phyloP scores from a whole-genome alignment of 2,113 vertebrate species.

The Tupaia tana region DNA sequence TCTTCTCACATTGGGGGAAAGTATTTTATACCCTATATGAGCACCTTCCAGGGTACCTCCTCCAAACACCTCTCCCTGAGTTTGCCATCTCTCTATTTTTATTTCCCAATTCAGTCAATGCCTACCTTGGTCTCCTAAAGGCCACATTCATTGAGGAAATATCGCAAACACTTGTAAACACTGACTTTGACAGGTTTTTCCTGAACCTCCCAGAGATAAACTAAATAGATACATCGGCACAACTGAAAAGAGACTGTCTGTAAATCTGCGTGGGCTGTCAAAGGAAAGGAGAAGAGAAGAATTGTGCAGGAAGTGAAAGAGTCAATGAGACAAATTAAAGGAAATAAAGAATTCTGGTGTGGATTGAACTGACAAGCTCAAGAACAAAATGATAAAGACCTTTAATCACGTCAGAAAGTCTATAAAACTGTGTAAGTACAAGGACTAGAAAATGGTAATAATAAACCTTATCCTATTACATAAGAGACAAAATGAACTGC shows the following conservation, averaged over 20 bases:
- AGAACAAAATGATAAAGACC: slow-evolving; percentile 78
- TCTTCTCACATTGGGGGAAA: not conserved
- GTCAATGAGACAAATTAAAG: slow-evolving; percentile 80
- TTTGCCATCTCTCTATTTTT: slow-evolving; percentile 27
- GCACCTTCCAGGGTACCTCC: not conserved
- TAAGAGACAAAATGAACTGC: slow-evolving; percentile 73
- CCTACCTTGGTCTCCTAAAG: slow-evolving; percentile 17
- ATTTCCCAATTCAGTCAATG: not conserved
- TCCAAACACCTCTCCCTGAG: not conserved
- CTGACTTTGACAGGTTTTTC: slow-evolving; percentile 22
- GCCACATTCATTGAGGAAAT: slow-evolving; percentile 19
- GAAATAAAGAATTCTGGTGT: slow-evolving; percentile 79
- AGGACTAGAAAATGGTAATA: slow-evolving; percentile 70
- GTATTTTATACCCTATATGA: not conserved
- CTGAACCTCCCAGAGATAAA: slow-evolving; percentile 16
- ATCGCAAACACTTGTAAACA: slow-evolving; percentile 38
- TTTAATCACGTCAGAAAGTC: slow-evolving; percentile 77
- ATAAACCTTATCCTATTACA: slow-evolving; percentile 71
- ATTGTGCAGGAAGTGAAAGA: slow-evolving; percentile 73
- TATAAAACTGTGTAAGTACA: slow-evolving; percentile 73
- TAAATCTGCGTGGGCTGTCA: slow-evolving; percentile 62
- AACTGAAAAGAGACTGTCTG: slow-evolving; percentile 4
- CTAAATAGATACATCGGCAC: not conserved
- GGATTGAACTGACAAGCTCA: slow-evolving; percentile 75
- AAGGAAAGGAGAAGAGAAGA: slow-evolving; percentile 69